Evolutionary conservation across 2,888 invertebrate species (phyloP).

Genomic region (Nudaria mundana): DNA sequence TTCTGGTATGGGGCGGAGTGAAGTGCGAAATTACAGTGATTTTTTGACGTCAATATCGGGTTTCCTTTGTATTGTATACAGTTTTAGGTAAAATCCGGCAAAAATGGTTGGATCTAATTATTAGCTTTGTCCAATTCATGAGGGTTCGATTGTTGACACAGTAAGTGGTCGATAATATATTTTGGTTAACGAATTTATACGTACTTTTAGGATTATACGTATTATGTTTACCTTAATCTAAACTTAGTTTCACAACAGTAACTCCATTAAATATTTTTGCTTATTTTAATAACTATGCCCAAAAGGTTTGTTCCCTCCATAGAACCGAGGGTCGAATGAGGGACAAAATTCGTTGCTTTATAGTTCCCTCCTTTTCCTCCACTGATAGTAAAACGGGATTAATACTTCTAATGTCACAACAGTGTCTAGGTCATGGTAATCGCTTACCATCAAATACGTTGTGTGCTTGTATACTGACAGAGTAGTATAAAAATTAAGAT

Average conservation of each 20-base stretch:
- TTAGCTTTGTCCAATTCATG: conserved; percentile 59
- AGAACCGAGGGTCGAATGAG: background rate
- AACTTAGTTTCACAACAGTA: conserved; percentile 9
- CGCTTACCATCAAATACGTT: no score
- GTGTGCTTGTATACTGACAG: no score
- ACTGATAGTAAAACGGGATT: no score
- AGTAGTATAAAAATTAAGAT: no score
- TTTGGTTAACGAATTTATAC: conserved; percentile 52
- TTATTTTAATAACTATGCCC: no score
- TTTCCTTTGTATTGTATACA: conserved; percentile 57
- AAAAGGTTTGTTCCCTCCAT: no score
- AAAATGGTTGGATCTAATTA: conserved; percentile 71
- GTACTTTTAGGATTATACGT: conserved; percentile 50
- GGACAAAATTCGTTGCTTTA: no score
- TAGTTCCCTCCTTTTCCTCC: no score
- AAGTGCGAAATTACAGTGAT: conserved; percentile 74
- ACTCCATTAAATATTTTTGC: background rate
- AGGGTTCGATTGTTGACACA: conserved; percentile 40
- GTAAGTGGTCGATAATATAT: conserved; percentile 43
- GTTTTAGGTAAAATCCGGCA: conserved; percentile 70
- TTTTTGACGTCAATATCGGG: conserved; percentile 67
- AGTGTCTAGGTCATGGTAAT: no score
- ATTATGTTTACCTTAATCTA: conserved; percentile 38
- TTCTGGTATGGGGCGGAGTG: conserved; percentile 62
- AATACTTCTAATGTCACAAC: no score